phyloP scores from a whole-genome alignment of 2,797 vertebrate genomes.

The Ctenopoma multispine region DNA sequence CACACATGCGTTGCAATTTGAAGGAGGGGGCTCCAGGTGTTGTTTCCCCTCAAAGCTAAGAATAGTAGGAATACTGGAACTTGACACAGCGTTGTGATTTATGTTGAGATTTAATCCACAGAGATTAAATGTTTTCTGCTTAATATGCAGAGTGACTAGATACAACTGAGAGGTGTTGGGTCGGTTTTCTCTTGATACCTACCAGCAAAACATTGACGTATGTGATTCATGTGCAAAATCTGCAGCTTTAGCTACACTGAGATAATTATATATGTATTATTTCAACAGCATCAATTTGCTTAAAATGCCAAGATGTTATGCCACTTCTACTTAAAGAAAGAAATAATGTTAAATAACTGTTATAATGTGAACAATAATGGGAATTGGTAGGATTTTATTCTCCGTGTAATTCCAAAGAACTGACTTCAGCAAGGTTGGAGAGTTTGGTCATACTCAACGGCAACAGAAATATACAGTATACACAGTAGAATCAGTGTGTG shows the following conservation, averaged over 20 bases:
- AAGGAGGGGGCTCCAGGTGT: conserved; percentile 22
- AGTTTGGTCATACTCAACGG: not conserved
- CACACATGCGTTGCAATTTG: conserved; percentile 61
- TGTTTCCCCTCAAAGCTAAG: conserved; percentile 6
- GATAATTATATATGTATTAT: conserved; percentile 2
- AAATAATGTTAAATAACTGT: too few species aligned
- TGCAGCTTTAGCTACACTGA: not conserved
- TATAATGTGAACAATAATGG: not conserved
- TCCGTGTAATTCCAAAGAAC: not conserved
- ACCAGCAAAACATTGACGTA: conserved; percentile 9
- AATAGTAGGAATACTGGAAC: conserved; percentile 10
- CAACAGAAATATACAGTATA: not conserved
- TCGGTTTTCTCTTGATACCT: conserved; percentile 48
- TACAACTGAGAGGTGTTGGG: conserved; percentile 27
- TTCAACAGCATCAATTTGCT: not conserved
- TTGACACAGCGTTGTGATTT: not conserved
- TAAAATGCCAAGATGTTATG: not conserved
- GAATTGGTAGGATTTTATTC: not conserved
- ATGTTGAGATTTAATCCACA: too few species aligned
- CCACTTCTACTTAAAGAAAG: too few species aligned
- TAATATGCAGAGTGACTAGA: conserved; percentile 1
- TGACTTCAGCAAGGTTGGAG: not conserved
- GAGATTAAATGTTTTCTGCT: too few species aligned
- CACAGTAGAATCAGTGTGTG: not conserved
- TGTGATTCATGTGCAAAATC: not conserved